phyloP scores from a whole-genome alignment of 2,113 vertebrate species.

The Origma solitaria region DNA sequence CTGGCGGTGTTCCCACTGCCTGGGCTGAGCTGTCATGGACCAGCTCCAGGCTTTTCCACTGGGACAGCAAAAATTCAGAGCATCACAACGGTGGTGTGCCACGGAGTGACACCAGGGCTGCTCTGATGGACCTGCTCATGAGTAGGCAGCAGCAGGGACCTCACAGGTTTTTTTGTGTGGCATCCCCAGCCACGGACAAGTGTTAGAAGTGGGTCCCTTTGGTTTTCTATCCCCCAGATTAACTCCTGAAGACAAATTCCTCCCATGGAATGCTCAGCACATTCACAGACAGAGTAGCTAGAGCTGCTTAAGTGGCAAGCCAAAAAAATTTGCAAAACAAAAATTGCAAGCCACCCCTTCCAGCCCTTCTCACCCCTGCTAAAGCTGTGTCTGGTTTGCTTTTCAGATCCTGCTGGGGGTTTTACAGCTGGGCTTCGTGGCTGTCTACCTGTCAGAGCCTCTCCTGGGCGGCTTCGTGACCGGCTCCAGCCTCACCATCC shows the following conservation, averaged over 20 bases:
- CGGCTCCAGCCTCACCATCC: constrained; percentile 55
- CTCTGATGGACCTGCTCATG: not conserved
- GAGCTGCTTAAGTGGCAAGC: not conserved
- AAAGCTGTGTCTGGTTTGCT: not conserved
- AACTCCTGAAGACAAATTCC: not conserved
- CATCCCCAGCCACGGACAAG: not conserved
- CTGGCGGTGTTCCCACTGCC: not conserved
- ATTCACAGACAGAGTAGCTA: not conserved
- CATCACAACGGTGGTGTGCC: not conserved
- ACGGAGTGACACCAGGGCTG: not conserved
- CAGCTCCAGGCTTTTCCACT: not conserved
- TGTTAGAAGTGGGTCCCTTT: not conserved
- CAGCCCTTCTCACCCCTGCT: not conserved
- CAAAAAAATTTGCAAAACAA: too few relatives aligned
- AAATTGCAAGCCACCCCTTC: not conserved
- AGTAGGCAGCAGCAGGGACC: not conserved
- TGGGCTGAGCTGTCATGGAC: not conserved
- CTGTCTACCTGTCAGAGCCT: constrained; percentile 66
- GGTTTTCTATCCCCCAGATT: not conserved
- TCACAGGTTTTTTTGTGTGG: not conserved
- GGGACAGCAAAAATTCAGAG: not conserved
- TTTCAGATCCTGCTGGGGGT: constrained; percentile 64
- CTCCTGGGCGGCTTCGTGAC: constrained; percentile 66
- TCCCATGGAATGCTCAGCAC: not conserved
- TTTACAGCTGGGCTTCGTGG: constrained; percentile 63